Evolutionary conservation across 2,888 invertebrate species (phyloP).

Genomic region (Phortica magna): DNA sequence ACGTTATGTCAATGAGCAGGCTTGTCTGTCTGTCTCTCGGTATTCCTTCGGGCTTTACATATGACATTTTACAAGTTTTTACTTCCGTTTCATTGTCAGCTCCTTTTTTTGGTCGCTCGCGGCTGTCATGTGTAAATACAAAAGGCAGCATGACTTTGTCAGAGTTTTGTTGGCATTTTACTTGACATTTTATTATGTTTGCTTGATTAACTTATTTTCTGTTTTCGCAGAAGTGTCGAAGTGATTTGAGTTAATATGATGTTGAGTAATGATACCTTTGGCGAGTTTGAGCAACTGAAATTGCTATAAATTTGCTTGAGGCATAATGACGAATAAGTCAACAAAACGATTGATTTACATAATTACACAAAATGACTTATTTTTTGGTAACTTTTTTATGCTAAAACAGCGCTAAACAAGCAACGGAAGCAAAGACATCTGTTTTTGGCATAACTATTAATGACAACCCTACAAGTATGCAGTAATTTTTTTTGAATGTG

Average conservation of each 20-base stretch:
- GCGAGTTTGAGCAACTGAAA: not conserved
- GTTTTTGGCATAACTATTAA: no score
- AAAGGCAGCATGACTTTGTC: slow-evolving; percentile 57
- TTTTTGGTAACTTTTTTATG: no score
- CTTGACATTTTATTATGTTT: slow-evolving; percentile 48
- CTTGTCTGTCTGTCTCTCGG: slow-evolving; percentile 22
- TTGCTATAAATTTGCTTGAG: no score
- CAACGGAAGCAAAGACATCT: no score
- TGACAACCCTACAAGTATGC: no score
- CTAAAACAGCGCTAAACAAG: no score
- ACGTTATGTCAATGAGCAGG: slow-evolving; percentile 26
- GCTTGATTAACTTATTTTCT: slow-evolving; percentile 57
- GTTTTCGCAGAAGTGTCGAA: not conserved
- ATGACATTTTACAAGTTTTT: slow-evolving; percentile 59
- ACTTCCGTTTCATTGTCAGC: not conserved
- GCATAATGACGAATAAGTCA: no score
- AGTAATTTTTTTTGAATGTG: no score
- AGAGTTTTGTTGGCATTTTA: slow-evolving; percentile 49
- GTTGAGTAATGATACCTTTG: not conserved
- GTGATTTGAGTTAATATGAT: not conserved
- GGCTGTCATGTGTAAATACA: slow-evolving; percentile 28
- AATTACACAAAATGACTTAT: no score
- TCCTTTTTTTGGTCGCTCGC: not conserved
- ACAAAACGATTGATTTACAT: no score
- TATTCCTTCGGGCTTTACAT: slow-evolving; percentile 55